A percentile compares a stretch with the other conserved stretches of the same genome.
phyloP scores from a whole-genome alignment of 1,140 invertebrate genomes.

The Zaprionus capensis region DNA sequence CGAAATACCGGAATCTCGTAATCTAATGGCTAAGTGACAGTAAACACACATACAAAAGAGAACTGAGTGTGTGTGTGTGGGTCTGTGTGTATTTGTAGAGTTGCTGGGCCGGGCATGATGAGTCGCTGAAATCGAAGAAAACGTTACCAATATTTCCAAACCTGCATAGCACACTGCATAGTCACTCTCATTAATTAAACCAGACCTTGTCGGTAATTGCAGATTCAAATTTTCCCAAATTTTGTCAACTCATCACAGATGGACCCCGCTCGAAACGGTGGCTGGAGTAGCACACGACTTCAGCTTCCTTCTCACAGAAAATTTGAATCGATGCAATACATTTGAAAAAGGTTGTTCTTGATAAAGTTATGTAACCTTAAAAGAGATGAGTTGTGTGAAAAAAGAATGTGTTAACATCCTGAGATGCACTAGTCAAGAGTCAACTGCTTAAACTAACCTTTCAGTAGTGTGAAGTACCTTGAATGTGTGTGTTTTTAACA shows the following conservation, averaged over 20 bases:
- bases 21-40: constrained; percentile 61
- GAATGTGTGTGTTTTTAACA: not conserved
- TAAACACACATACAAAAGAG: constrained; percentile 43
- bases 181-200: constrained; percentile 78
- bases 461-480: not conserved
- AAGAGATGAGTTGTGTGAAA: not conserved
- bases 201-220: constrained; percentile 34
- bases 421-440: not conserved
- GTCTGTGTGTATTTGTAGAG: constrained; percentile 15
- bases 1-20: not conserved
- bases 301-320: not conserved
- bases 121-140: constrained; percentile 55
- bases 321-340: not conserved
- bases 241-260: constrained; percentile 46
- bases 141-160: constrained; percentile 26
- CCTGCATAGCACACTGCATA: constrained; percentile 41
- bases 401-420: not conserved
- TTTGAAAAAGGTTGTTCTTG: not conserved
- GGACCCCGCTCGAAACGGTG: not conserved
- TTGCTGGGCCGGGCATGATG: constrained; percentile 41
- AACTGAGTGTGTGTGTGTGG: not conserved
- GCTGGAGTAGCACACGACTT: not conserved
- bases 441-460: not conserved
- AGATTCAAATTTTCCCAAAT: constrained; percentile 39
- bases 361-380: not conserved